A percentile compares a stretch with the other conserved stretches of the same genome.
These are phyloP conservation scores for Antitype chi DNA, from an alignment of 2,888 invertebrate species.

Conservation along the genomic window DNA sequence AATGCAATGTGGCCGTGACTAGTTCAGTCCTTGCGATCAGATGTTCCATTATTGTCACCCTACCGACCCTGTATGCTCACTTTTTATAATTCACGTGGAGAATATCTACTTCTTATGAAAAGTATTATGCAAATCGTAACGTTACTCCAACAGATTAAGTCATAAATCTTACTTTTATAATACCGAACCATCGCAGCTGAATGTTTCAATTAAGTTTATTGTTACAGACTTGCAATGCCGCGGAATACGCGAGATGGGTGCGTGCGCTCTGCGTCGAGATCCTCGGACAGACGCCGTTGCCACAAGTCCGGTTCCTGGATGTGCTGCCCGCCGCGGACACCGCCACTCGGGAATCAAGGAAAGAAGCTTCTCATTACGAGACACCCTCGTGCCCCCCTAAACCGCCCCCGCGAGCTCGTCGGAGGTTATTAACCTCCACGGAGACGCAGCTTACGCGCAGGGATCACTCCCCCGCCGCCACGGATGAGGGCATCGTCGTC, in stretches of 20 bases:
- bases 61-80: constrained; percentile 60
- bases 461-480: constrained; percentile 88
- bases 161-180: constrained; percentile 70
- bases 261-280: constrained; percentile 94
- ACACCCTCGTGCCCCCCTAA: constrained; percentile 83
- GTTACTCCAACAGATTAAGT: constrained; percentile 69
- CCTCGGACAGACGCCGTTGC: constrained; percentile 93
- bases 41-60: constrained; percentile 76
- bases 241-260: constrained; percentile 94
- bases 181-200: constrained; percentile 34
- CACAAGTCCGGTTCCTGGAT: constrained; percentile 93
- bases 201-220: constrained; percentile 72
- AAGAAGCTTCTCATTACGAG: constrained; percentile 79
- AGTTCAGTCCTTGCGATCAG: constrained; percentile 76
- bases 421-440: constrained; percentile 83
- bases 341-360: constrained; percentile 84
- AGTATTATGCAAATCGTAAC: constrained; percentile 64
- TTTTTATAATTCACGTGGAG: constrained; percentile 53
- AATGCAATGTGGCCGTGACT: constrained; percentile 77
- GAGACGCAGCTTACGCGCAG: constrained; percentile 84
- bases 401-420: constrained; percentile 86
- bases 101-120: constrained; percentile 36
- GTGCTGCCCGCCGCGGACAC: constrained; percentile 92
- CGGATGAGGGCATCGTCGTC: constrained; percentile 89
- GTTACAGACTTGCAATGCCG: constrained; percentile 93